Evolutionary conservation across 92 coral and sea anemone genomes (phyloP), one percentile per base, ranked within the genome.

Genomic region (Phymanthus crucifer): DNA sequence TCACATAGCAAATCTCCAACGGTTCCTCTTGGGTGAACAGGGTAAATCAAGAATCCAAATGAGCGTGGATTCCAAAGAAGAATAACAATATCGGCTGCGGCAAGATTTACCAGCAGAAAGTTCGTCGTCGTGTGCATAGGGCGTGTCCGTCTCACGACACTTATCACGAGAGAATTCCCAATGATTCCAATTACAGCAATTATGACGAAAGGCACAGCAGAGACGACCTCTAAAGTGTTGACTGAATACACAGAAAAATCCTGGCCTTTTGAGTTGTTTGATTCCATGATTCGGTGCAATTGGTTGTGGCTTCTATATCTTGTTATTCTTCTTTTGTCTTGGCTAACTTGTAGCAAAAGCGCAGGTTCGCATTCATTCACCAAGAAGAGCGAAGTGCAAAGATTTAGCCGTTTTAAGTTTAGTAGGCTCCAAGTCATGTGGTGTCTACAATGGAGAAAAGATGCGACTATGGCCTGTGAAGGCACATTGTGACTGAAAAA

Each of bases 51-150:
- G 66, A 90, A 84, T 32, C 87, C 84, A 47, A 89, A 84, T 27
- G 70, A 79, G 24, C 92, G 80, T 0, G 92, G 92, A 46, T 89
- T 87, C 89, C 89, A 89, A 3, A 89, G 57, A 10, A 89, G 50
- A 16, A 76, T 80, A 0, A 85, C 34, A 32, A 85, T 78, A 61
- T 89, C 92, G 32, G 83, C 88, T 5, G 80, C 81, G 19, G 92
- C 92, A 37, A 89, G 34, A 57, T 89, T 89, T n/a, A 89, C 92
- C 8, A 89, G 84, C 16, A 89, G 84, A 69, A 70, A 75, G 29
- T 89, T 89, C 26, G 92, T 89, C 3, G 89, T 89, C 24, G 92
- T 80, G 14, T 81, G 89, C 92, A 89, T 89, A 9, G 87, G 35
- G 40, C 83, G 83, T 2, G 79, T 80, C 40, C 73, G 61, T n/a